phyloP scores from a whole-genome alignment of 2,797 vertebrate genomes.

The Gorsachius magnificus region DNA sequence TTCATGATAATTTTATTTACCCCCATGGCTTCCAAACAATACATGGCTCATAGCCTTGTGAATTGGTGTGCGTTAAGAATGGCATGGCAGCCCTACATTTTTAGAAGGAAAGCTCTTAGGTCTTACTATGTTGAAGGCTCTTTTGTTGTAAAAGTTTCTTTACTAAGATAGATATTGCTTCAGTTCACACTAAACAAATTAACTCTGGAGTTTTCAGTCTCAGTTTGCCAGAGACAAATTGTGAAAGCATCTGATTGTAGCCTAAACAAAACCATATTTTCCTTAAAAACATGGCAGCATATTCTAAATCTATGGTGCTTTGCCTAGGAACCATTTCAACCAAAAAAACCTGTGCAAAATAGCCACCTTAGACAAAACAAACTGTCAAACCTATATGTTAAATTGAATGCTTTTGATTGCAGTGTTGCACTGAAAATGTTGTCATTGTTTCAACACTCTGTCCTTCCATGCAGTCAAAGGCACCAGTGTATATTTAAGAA shows the following conservation, averaged over 20 bases:
- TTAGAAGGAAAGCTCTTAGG: conserved; percentile 13
- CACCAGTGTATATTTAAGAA: not conserved
- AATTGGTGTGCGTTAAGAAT: not conserved
- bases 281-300: conserved; percentile 25
- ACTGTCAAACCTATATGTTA: not conserved
- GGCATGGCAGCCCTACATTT: not conserved
- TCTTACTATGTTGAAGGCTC: not conserved
- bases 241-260: conserved; percentile 64
- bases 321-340: conserved; percentile 46
- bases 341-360: not conserved
- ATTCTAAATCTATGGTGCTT: conserved; percentile 20
- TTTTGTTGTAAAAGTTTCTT: conserved; percentile 25
- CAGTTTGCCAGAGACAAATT: conserved; percentile 45
- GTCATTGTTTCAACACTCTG: not conserved
- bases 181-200: conserved; percentile 50
- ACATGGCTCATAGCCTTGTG: not conserved
- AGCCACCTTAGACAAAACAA: conserved; percentile 37
- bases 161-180: conserved; percentile 43
- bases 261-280: conserved; percentile 66
- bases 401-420: not conserved
- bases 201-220: conserved; percentile 37
- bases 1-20: conserved; percentile 53
- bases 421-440: not conserved
- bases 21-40: conserved; percentile 48
- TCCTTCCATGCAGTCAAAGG: not conserved